Conservation (phyloP, 2,797 vertebrate genomes). For the Chaetodon trifasciatus region DNA sequence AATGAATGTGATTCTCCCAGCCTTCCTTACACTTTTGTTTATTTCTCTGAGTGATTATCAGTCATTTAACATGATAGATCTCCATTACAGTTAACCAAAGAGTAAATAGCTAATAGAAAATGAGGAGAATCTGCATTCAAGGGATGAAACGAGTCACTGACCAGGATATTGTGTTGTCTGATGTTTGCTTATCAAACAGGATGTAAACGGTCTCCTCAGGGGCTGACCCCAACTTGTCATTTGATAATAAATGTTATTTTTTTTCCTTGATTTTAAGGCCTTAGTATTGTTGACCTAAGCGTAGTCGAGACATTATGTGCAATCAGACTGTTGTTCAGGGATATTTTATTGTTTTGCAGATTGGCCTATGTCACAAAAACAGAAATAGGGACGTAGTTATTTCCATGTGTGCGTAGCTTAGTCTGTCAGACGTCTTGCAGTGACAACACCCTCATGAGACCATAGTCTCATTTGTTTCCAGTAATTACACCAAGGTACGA, state of each 20-base stretch:
- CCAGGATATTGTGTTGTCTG: neutral
- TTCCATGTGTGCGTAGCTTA: neutral
- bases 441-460: constrained; percentile 10
- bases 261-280: neutral
- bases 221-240: neutral
- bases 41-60: neutral
- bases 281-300: too few species aligned
- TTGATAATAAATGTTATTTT: neutral
- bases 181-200: neutral
- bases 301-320: neutral
- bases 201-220: neutral
- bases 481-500: constrained; percentile 24
- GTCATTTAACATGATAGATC: neutral
- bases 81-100: neutral
- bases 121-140: neutral
- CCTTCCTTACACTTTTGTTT: neutral
- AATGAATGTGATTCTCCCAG: neutral
- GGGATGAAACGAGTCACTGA: neutral
- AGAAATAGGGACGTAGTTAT: neutral
- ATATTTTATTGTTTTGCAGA: neutral
- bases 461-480: constrained; percentile 4
- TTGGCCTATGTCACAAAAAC: constrained; percentile 11
- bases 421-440: constrained; percentile 2
- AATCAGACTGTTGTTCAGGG: neutral
- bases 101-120: neutral